These are phyloP conservation scores for Eristalis intricaria DNA, from an alignment of 2,888 invertebrate species.

Conservation along the genomic window DNA sequence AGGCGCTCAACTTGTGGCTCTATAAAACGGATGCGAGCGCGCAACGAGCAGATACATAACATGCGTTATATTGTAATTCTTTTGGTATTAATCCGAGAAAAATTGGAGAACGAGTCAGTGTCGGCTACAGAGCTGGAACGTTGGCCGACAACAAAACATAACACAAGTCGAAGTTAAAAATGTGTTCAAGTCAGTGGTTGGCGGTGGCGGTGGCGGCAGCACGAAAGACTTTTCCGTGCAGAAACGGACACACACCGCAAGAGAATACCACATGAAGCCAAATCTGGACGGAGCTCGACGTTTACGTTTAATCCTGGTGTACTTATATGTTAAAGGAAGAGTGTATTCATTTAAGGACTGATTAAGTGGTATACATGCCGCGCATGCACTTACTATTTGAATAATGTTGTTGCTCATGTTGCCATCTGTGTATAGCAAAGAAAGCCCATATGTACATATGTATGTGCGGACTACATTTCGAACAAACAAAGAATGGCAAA, in stretches of 20 bases:
- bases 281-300: slow-evolving; percentile 59
- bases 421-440: slow-evolving; percentile 59
- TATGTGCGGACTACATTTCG: neutral
- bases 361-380: slow-evolving; percentile 73
- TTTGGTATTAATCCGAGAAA: slow-evolving; percentile 68
- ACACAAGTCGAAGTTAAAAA: slow-evolving; percentile 58
- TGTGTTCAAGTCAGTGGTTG: slow-evolving; percentile 40
- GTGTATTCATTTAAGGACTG: slow-evolving; percentile 71
- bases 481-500: slow-evolving; percentile 66
- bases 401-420: slow-evolving; percentile 72
- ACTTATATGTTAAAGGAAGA: slow-evolving; percentile 45
- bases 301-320: slow-evolving; percentile 59
- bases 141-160: slow-evolving; percentile 58
- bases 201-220: slow-evolving; percentile 44
- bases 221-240: slow-evolving; percentile 56
- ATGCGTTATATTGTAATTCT: slow-evolving; percentile 72
- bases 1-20: slow-evolving; percentile 68
- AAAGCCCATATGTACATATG: slow-evolving; percentile 11
- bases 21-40: slow-evolving; percentile 71
- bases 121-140: slow-evolving; percentile 22
- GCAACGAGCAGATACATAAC: slow-evolving; percentile 68
- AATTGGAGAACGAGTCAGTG: slow-evolving; percentile 48
- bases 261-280: slow-evolving; percentile 62
- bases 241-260: slow-evolving; percentile 19
- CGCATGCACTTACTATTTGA: slow-evolving; percentile 71